Conservation (phyloP, 2,888 invertebrate genomes). For the Sericinus montela region DNA sequence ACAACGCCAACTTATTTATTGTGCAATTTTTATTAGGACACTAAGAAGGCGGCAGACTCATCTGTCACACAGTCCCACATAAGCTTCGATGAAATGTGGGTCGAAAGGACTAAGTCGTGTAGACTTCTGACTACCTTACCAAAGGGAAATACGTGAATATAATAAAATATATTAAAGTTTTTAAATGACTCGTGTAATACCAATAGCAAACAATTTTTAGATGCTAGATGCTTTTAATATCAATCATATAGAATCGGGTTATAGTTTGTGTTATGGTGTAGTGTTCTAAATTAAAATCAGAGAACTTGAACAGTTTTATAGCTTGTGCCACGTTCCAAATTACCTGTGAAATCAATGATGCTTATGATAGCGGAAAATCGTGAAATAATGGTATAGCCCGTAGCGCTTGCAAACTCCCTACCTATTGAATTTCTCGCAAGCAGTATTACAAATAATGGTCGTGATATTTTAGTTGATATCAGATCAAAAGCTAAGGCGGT, state of each 20-base stretch:
- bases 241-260: not conserved
- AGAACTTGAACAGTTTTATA: constrained; percentile 8
- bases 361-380: constrained; percentile 15
- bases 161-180: too few species aligned
- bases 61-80: too few species aligned
- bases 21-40: too few species aligned
- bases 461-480: constrained; percentile 1
- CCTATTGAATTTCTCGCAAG: constrained; percentile 52
- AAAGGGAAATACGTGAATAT: too few species aligned
- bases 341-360: constrained; percentile 15
- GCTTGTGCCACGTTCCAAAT: constrained; percentile 8
- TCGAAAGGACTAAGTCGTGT: too few species aligned
- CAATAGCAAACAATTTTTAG: too few species aligned
- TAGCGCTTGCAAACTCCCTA: constrained; percentile 49
- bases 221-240: too few species aligned
- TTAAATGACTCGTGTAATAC: too few species aligned
- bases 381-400: constrained; percentile 30
- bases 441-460: constrained; percentile 4
- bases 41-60: too few species aligned
- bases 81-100: too few species aligned
- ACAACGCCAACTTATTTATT: too few species aligned
- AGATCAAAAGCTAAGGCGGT: constrained; percentile 4
- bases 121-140: too few species aligned
- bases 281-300: constrained; percentile 2
- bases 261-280: not conserved